phyloP scores from a whole-genome alignment of 2,888 invertebrate genomes.

The Caenorhabditis japonica region DNA sequence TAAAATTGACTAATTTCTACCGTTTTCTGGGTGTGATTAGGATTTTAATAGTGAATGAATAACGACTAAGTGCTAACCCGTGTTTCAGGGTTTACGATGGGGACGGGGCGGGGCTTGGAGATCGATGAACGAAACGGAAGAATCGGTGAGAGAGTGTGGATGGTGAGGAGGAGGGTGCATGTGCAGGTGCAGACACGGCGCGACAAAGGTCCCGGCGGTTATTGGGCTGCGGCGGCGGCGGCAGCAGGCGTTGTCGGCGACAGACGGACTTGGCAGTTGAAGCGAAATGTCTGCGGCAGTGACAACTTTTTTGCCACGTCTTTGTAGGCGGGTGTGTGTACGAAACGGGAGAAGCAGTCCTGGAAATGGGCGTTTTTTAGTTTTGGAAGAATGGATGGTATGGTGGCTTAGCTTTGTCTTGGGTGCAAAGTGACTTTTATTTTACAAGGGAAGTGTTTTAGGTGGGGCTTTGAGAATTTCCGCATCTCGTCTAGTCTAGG shows the following conservation, averaged over 20 bases:
- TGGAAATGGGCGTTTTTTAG: slow-evolving; percentile 21
- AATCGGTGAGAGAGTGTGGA: slow-evolving; percentile 7
- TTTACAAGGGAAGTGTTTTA: too few species aligned
- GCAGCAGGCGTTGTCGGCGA: slow-evolving; percentile 36
- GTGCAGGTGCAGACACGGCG: too few species aligned
- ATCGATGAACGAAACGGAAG: slow-evolving; percentile 7
- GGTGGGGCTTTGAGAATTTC: too few species aligned
- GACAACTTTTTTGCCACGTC: slow-evolving; percentile 68
- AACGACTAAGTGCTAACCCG: background rate
- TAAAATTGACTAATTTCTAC: too few species aligned
- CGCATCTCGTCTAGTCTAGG: too few species aligned
- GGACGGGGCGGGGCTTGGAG: slow-evolving; percentile 1
- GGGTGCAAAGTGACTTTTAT: too few species aligned
- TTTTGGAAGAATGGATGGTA: background rate
- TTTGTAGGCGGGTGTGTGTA: slow-evolving; percentile 68
- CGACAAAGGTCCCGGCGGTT: slow-evolving; percentile 2
- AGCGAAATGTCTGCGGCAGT: slow-evolving; percentile 69
- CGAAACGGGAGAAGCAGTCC: slow-evolving; percentile 72
- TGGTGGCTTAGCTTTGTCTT: background rate
- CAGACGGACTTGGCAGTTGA: slow-evolving; percentile 59
- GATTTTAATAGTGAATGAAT: background rate
- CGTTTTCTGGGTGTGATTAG: background rate
- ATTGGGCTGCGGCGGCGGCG: slow-evolving; percentile 1
- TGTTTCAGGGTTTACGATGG: slow-evolving; percentile 8
- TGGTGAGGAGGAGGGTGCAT: slow-evolving; percentile 12